phyloP scores from a whole-genome alignment of 2,113 vertebrate species.

The Glareola pratincola region DNA sequence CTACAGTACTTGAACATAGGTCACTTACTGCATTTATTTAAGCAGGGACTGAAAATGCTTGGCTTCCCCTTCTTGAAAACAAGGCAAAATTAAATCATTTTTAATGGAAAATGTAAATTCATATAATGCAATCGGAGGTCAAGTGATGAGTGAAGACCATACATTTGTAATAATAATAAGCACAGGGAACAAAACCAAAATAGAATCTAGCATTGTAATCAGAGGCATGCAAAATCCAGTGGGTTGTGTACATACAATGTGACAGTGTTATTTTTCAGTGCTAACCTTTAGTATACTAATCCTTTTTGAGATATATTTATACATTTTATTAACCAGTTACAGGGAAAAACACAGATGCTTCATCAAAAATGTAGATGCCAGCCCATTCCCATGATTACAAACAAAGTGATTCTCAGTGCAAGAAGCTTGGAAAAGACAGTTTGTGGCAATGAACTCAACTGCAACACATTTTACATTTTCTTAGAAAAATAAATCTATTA shows the following conservation, averaged over 20 bases:
- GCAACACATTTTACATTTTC: not conserved
- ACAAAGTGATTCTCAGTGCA: not conserved
- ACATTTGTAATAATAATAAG: not conserved
- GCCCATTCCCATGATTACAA: not conserved
- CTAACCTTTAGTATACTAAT: not conserved
- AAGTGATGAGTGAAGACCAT: not conserved
- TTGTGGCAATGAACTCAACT: not conserved
- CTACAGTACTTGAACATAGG: not conserved
- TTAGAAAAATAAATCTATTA: not conserved
- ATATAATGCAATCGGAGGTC: not conserved
- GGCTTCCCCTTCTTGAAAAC: not conserved
- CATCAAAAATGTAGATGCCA: not conserved
- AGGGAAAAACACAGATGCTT: not conserved
- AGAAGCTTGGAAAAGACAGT: not conserved
- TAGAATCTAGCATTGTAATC: not conserved
- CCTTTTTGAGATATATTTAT: not conserved
- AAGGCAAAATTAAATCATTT: not conserved
- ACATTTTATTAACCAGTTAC: not conserved
- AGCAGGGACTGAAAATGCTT: not conserved
- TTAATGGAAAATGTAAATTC: not conserved
- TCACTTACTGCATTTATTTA: not conserved
- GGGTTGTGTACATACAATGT: not conserved
- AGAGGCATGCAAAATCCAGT: not conserved
- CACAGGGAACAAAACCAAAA: not conserved
- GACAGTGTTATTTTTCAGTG: not conserved